Conservation (phyloP, 2,888 invertebrate species). For the Lepidochrysops patricia region DNA sequence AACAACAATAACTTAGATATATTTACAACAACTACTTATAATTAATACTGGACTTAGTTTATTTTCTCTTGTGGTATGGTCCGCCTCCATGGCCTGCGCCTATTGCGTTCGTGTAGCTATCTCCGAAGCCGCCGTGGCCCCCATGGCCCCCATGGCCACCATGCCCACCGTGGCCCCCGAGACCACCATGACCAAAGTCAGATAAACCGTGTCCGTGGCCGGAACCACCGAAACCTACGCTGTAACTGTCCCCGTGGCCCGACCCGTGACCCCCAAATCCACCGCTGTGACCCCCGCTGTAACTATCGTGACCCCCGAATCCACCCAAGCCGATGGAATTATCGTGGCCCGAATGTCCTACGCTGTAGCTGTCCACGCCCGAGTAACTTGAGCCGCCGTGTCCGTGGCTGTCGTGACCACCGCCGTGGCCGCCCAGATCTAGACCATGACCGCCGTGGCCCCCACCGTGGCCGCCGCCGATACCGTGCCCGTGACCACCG, state of each 20-base stretch:
- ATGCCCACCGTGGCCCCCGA: constrained; percentile 30
- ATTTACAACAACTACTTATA: constrained; percentile 44
- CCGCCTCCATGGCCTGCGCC: constrained; percentile 66
- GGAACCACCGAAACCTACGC: constrained; percentile 31
- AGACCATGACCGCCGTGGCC: constrained; percentile 26
- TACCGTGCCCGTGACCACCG: constrained; percentile 16
- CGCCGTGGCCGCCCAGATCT: constrained; percentile 18
- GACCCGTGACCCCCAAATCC: constrained; percentile 19
- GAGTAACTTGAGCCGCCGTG: constrained; percentile 19
- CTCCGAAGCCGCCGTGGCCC: constrained; percentile 38
- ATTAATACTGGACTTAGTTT: constrained; percentile 33
- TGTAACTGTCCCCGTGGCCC: constrained; percentile 25
- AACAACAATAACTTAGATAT: constrained; percentile 57
- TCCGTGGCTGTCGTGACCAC: constrained; percentile 24
- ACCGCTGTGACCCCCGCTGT: constrained; percentile 24
- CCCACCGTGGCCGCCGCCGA: constrained; percentile 26
- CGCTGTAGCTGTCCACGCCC: constrained; percentile 26
- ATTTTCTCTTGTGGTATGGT: constrained; percentile 54
- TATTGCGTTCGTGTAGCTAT: constrained; percentile 58
- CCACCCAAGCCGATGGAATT: constrained; percentile 20
- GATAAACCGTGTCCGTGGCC: constrained; percentile 23
- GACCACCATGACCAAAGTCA: background rate
- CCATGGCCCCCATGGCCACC: constrained; percentile 36
- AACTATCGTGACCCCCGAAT: constrained; percentile 20
- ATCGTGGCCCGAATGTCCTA: constrained; percentile 22